Conservation (phyloP, 1,140 invertebrate species). For the Drosophila bocki region DNA sequence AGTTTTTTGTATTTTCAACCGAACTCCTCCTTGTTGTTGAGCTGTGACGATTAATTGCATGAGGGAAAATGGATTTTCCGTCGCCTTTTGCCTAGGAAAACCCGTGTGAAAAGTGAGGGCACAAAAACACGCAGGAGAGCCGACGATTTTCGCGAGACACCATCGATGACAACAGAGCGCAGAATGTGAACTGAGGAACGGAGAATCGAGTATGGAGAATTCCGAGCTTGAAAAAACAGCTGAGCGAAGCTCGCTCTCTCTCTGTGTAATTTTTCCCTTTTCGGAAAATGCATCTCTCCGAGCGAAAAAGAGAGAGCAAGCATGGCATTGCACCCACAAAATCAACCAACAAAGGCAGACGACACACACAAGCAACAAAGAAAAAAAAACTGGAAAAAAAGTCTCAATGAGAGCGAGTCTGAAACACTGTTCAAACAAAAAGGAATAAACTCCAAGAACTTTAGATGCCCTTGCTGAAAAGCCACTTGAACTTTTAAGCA, state of each 20-base stretch:
- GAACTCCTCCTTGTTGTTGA: constrained; percentile 16
- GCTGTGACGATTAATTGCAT: constrained; percentile 26
- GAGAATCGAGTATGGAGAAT: constrained; percentile 20
- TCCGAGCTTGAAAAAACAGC: constrained; percentile 28
- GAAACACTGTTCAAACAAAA: constrained; percentile 37
- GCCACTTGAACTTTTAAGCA: constrained; percentile 1
- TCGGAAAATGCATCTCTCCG: constrained; percentile 24
- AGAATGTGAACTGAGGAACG: constrained; percentile 60
- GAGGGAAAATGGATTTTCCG: constrained; percentile 48
- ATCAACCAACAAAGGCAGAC: constrained; percentile 45
- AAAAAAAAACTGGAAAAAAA: constrained; percentile 29
- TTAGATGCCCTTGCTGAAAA: constrained; percentile 22
- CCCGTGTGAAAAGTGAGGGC: constrained; percentile 55
- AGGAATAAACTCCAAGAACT: constrained; percentile 34
- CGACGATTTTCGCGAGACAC: constrained; percentile 52
- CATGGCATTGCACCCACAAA: constrained; percentile 75
- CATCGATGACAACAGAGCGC: constrained; percentile 77
- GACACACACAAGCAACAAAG: constrained; percentile 8
- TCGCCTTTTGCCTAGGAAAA: constrained; percentile 50
- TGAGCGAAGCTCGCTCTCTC: constrained; percentile 14
- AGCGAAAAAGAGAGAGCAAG: constrained; percentile 20
- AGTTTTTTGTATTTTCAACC: constrained; percentile 69
- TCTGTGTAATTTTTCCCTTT: constrained; percentile 5
- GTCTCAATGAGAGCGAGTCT: constrained; percentile 60
- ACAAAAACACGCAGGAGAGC: constrained; percentile 29